Base-by-base conservation (phyloP, 2,888 invertebrate genomes). In the Harpalus rufipes region DNA sequence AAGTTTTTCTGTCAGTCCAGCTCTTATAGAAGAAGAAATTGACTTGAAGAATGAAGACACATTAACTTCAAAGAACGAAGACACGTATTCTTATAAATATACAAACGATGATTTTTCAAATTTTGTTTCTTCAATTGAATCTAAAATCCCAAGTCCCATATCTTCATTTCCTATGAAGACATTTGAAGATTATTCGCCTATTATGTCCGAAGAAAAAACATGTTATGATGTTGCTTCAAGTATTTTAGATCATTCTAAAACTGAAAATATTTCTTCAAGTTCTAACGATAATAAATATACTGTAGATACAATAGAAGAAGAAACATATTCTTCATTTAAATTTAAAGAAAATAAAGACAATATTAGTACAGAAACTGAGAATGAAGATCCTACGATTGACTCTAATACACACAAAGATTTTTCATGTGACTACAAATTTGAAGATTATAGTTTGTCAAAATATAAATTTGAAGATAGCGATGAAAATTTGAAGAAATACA, bases 1-100 rank as follows among this genome's bases (percentile, higher is more conserved):
- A 16, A 65, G 56, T 16, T 76, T 81, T 58, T 65, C 84, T 14
- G 61, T 81, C 2, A 85, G 81, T 61, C 81, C 85, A 7, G 74
- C 85, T 0, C 41, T 81, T 7, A 12, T 74, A 7, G 81, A 85
- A 18, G 79, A 80, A 59, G 85, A 79, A 44, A 80, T 39, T 16
- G 63, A 82, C 14, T 18, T 39, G 14, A 8, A 25, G 12, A 80
- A 61, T n/a, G 61, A 63, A 80, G 80, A 80, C 6, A 74, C 14
- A 7, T 39, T 41, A 8, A 39, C 32, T 14, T 68, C 41, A 25
- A 51, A 74, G 10, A 51, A 12, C 16, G 74, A 74, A 74, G 74
- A 74, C 10, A 12, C 21, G 1, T 21, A 21, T 21, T 21, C 21
- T 21, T 21, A 21, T 21, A 21, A 3, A 21, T 21, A 21, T 21